A percentile compares a stretch with the other conserved stretches of the same genome.
These are phyloP conservation scores for Mesoligia furuncula DNA, from an alignment of 2,888 invertebrate genomes.

Conservation along the genomic window DNA sequence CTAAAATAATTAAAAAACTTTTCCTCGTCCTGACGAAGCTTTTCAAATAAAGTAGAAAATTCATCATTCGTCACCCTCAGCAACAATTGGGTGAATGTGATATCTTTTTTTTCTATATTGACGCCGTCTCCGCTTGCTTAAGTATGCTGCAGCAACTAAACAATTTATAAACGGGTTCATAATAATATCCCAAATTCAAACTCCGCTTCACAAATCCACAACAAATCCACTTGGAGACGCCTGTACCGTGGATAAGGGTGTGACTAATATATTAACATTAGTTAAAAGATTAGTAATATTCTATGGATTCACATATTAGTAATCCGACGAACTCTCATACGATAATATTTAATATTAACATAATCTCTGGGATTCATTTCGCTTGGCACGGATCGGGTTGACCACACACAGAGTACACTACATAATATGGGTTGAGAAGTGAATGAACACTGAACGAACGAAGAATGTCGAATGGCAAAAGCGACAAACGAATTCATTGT, in stretches of 20 bases:
- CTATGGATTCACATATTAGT: too few relatives aligned
- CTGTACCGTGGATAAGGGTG: slow-evolving; percentile 44
- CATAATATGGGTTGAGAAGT: too few relatives aligned
- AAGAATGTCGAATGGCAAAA: too few relatives aligned
- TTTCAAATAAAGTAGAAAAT: slow-evolving; percentile 46
- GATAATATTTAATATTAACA: too few relatives aligned
- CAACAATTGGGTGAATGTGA: slow-evolving; percentile 51
- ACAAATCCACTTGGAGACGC: slow-evolving; percentile 40
- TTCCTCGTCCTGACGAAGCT: slow-evolving; percentile 38
- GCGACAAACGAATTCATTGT: too few relatives aligned
- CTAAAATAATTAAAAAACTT: slow-evolving; percentile 54
- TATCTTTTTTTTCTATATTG: slow-evolving; percentile 50
- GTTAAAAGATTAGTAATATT: too few relatives aligned
- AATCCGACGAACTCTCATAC: too few relatives aligned
- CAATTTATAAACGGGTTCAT: slow-evolving; percentile 45
- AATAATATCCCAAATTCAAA: slow-evolving; percentile 27
- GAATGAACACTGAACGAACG: too few relatives aligned
- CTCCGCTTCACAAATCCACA: slow-evolving; percentile 13
- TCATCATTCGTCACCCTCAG: slow-evolving; percentile 34
- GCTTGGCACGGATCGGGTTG: too few relatives aligned
- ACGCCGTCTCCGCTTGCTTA: background rate
- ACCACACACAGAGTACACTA: too few relatives aligned
- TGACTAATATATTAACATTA: too few relatives aligned
- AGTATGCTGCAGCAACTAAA: slow-evolving; percentile 49
- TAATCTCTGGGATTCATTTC: too few relatives aligned